phyloP scores from a whole-genome alignment of 2,113 vertebrate genomes.

The Hippocampus zosterae region DNA sequence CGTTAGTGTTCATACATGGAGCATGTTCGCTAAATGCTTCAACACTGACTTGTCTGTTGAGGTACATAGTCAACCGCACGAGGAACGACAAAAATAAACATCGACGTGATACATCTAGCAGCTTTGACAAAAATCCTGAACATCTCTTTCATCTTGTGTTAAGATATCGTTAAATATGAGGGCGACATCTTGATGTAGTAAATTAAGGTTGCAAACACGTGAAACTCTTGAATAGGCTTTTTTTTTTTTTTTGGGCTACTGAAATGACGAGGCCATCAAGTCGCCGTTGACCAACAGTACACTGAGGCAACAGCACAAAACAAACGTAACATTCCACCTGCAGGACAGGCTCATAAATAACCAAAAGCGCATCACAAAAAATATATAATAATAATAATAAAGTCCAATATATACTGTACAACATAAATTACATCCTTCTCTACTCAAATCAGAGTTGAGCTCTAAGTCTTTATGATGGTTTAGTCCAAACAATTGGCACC shows the following conservation, averaged over 20 bases:
- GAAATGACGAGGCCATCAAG: conserved; percentile 29
- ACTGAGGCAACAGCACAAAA: conserved; percentile 23
- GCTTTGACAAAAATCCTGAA: conserved; percentile 19
- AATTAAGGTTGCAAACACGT: conserved; percentile 5
- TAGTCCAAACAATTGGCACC: conserved; percentile 24
- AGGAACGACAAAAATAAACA: conserved; percentile 19
- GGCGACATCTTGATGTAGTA: background rate
- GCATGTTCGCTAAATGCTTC: conserved; percentile 1
- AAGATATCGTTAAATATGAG: conserved; percentile 14
- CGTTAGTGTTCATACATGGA: background rate
- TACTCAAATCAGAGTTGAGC: conserved; percentile 3
- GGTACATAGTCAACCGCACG: conserved; percentile 16
- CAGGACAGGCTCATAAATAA: conserved; percentile 55
- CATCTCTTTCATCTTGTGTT: background rate
- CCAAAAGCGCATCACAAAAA: conserved; percentile 27
- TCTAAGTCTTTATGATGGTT: conserved; percentile 1
- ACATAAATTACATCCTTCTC: conserved; percentile 44
- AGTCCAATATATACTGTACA: conserved; percentile 58
- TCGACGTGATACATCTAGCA: conserved; percentile 20
- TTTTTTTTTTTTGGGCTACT: conserved; percentile 20
- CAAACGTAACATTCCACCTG: conserved; percentile 41
- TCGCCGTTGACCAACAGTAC: conserved; percentile 16
- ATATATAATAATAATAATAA: conserved; percentile 33
- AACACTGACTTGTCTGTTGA: conserved; percentile 17
- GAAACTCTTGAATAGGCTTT: conserved; percentile 8